phyloP scores from a whole-genome alignment of 2,113 vertebrate genomes.

The Sorex fumeus region DNA sequence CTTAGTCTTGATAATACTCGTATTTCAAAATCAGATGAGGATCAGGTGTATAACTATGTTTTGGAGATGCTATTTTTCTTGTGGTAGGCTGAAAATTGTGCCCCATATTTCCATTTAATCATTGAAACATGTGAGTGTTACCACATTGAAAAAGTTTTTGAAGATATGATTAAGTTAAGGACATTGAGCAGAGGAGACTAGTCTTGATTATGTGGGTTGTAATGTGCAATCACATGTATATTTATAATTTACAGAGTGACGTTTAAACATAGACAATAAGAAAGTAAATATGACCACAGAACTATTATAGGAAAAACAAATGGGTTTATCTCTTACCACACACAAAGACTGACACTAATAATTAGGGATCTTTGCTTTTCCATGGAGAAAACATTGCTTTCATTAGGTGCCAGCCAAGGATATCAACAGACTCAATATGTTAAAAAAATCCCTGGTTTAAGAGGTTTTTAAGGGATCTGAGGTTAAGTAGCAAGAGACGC shows the following conservation, averaged over 20 bases:
- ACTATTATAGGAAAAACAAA: no score
- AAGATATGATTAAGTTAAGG: not conserved
- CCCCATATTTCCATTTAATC: not conserved
- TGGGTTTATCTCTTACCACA: no score
- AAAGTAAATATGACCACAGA: not conserved
- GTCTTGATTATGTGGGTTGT: not conserved
- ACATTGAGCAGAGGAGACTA: not conserved
- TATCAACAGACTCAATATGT: no score
- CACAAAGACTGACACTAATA: no score
- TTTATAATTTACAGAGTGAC: not conserved
- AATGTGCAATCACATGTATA: not conserved
- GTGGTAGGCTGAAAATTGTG: not conserved
- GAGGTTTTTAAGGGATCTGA: no score
- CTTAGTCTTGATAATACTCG: not conserved
- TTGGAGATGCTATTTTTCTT: conserved; percentile 1
- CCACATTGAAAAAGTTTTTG: not conserved
- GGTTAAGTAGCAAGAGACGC: no score
- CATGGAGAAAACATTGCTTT: no score
- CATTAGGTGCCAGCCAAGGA: no score
- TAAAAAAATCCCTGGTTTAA: no score
- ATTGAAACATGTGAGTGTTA: not conserved
- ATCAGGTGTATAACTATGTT: not conserved
- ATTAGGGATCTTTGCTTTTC: no score
- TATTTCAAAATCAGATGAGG: not conserved
- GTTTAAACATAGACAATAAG: not conserved